Percentiles rank a stretch among this genome's conserved stretches.
Conservation (phyloP, 2,113 vertebrate species). For the Fulmarus glacialis region DNA sequence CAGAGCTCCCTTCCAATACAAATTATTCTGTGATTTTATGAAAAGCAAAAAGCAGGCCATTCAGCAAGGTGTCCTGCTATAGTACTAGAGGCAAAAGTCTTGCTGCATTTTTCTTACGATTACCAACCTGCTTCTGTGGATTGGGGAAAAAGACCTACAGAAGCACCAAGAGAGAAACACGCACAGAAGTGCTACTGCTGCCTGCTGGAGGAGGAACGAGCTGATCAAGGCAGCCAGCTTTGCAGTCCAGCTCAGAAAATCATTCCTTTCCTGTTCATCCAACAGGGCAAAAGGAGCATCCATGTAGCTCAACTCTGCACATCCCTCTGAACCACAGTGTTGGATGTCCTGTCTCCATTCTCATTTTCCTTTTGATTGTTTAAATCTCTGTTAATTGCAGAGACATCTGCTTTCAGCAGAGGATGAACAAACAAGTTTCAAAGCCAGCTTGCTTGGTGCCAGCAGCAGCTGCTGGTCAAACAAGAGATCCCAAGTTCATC, state of each 20-base stretch:
- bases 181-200: background rate
- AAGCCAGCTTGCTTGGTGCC: background rate
- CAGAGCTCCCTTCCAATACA: background rate
- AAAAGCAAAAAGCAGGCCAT: background rate
- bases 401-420: slow-evolving; percentile 21
- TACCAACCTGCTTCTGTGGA: background rate
- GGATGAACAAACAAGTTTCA: background rate
- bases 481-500: background rate
- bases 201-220: background rate
- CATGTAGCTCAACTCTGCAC: background rate
- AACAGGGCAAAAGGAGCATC: background rate
- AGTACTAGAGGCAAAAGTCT: background rate
- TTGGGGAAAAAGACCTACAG: background rate
- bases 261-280: background rate
- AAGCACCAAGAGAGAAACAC: background rate
- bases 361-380: background rate
- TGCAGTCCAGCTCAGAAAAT: background rate
- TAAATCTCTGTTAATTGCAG: background rate
- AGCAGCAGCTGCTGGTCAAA: slow-evolving; percentile 34
- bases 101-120: background rate
- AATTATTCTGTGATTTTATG: background rate
- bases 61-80: background rate
- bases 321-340: background rate
- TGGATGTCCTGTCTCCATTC: background rate
- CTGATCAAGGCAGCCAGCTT: background rate